These are phyloP conservation scores for Liasis olivaceus DNA, from an alignment of 2,797 vertebrate species.

Conservation along the genomic window DNA sequence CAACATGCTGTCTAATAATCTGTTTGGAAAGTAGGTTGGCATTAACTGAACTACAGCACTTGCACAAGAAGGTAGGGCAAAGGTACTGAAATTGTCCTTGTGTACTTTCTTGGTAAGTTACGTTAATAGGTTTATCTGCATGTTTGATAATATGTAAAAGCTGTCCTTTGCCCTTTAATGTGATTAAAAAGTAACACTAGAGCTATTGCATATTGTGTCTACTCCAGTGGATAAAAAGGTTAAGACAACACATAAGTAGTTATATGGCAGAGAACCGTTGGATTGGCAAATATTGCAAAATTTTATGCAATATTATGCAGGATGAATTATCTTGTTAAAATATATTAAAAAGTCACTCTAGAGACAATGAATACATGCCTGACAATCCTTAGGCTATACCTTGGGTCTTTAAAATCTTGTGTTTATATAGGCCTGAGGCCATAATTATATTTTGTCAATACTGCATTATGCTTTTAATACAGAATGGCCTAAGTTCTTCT, in stretches of 20 bases:
- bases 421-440: background rate
- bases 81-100: slow-evolving; percentile 7
- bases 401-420: background rate
- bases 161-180: background rate
- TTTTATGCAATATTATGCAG: background rate
- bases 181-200: background rate
- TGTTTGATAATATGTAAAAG: background rate
- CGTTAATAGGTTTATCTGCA: background rate
- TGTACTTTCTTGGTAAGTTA: slow-evolving; percentile 1
- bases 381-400: slow-evolving; percentile 10
- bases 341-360: background rate
- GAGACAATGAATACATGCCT: background rate
- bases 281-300: background rate
- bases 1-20: background rate
- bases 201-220: background rate
- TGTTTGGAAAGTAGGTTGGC: background rate
- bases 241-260: background rate
- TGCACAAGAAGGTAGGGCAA: slow-evolving; percentile 5
- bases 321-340: slow-evolving; percentile 1
- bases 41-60: slow-evolving; percentile 16
- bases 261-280: background rate
- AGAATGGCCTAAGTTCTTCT: background rate
- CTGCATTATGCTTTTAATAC: background rate
- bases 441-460: background rate
- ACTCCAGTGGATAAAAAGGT: background rate